Conservation (phyloP, 2,797 vertebrate genomes). For the Esox lucius region DNA sequence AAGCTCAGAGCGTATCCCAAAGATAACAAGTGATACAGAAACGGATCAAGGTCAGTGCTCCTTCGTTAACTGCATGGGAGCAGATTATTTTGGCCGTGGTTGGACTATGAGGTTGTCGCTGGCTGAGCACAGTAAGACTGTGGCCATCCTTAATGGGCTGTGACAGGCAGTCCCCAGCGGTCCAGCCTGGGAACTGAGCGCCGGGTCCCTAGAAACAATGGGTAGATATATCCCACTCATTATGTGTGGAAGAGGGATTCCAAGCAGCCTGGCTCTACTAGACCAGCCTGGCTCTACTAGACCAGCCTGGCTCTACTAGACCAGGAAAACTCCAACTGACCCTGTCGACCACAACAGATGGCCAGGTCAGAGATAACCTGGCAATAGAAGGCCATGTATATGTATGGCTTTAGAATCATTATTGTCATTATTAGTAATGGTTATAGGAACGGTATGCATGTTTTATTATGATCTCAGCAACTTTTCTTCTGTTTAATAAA, state of each 20-base stretch:
- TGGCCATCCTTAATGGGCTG: conserved; percentile 56
- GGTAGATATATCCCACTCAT: conserved; percentile 34
- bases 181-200: conserved; percentile 40
- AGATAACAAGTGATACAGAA: conserved; percentile 4
- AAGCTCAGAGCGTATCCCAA: too few species aligned
- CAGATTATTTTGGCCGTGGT: conserved; percentile 11
- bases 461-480: background rate
- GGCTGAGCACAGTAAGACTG: conserved; percentile 29
- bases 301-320: too few species aligned
- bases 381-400: background rate
- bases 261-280: conserved; percentile 17
- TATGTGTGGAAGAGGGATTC: conserved; percentile 12
- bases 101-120: conserved; percentile 22
- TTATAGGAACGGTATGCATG: too few species aligned
- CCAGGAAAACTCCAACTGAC: conserved; percentile 9
- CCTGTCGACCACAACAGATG: conserved; percentile 14
- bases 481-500: background rate
- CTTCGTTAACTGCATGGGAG: conserved; percentile 15
- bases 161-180: conserved; percentile 46
- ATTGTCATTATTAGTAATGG: background rate
- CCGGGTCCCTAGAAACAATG: conserved; percentile 56
- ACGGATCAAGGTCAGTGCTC: conserved; percentile 5
- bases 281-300: too few species aligned
- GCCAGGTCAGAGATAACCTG: background rate
- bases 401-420: background rate